Percentiles rank a stretch among this genome's conserved stretches.
These are phyloP conservation scores for Sepioteuthis lessoniana DNA, from an alignment of 2,888 invertebrate genomes.

Conservation along the genomic window DNA sequence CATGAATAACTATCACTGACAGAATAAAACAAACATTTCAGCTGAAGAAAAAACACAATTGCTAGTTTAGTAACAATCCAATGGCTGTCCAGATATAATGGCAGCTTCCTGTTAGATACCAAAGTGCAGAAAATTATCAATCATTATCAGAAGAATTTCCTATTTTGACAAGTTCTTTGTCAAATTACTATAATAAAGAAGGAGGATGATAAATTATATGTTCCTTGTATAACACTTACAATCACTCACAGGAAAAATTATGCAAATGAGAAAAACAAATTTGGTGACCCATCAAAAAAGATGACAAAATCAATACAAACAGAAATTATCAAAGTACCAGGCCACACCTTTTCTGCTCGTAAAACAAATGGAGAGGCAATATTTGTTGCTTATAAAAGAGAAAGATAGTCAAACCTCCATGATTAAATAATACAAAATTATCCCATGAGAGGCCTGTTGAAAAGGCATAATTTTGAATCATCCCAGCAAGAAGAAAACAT, in stretches of 20 bases:
- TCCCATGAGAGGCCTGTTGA: too few relatives aligned
- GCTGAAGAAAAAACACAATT: not conserved
- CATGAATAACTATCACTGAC: not conserved
- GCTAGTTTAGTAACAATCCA: not conserved
- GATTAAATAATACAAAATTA: too few relatives aligned
- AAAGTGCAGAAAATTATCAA: not conserved
- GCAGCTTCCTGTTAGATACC: not conserved
- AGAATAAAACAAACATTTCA: not conserved
- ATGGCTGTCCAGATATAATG: not conserved
- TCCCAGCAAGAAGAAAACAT: too few relatives aligned
- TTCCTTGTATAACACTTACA: not conserved
- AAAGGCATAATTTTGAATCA: too few relatives aligned
- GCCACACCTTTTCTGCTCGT: not conserved
- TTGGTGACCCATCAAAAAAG: not conserved
- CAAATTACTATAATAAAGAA: not conserved
- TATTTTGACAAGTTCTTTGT: not conserved
- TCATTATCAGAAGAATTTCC: not conserved
- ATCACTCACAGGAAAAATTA: not conserved
- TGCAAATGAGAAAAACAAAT: not conserved
- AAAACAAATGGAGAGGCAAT: not conserved
- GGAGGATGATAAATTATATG: not conserved
- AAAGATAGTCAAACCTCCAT: not conserved
- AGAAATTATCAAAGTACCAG: not conserved
- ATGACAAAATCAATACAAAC: not conserved
- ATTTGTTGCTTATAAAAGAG: not conserved